Evolutionary conservation across 2,888 invertebrate genomes (phyloP).

Genomic region (Ecdyonurus torrentis): DNA sequence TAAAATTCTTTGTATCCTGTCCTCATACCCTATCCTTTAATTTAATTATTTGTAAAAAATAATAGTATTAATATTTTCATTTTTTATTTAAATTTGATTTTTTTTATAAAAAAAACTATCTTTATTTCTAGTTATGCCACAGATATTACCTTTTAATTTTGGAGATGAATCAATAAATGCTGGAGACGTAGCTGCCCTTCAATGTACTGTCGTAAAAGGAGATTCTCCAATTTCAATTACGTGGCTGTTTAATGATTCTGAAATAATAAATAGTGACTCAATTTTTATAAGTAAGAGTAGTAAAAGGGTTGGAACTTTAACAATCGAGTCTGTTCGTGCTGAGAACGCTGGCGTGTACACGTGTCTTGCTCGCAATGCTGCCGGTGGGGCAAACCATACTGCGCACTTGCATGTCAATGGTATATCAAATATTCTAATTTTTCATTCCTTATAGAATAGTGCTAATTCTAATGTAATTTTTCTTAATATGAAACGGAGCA

Average conservation of each 20-base stretch:
- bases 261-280: not conserved
- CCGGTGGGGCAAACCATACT: slow-evolving; percentile 1
- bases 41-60: no score
- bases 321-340: slow-evolving; percentile 16
- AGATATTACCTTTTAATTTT: not conserved
- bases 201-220: slow-evolving; percentile 18
- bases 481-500: not conserved
- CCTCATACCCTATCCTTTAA: not conserved
- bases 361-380: slow-evolving; percentile 40
- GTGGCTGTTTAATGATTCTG: slow-evolving; percentile 17
- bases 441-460: slow-evolving; percentile 11
- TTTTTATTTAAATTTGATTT: not conserved
- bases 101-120: not conserved
- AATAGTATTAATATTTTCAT: no score
- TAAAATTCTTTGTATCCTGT: not conserved
- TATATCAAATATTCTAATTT: slow-evolving; percentile 7
- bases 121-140: not conserved
- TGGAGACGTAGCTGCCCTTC: slow-evolving; percentile 7
- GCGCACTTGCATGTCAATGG: slow-evolving; percentile 19
- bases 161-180: slow-evolving; percentile 14
- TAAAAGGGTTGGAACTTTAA: slow-evolving; percentile 13
- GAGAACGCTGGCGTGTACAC: slow-evolving; percentile 16
- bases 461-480: slow-evolving; percentile 9
- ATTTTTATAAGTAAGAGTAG: slow-evolving; percentile 5
- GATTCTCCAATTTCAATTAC: slow-evolving; percentile 25